Evolutionary conservation across 1,140 invertebrate species (phyloP).

Genomic region (Ostrea denselamellosa): DNA sequence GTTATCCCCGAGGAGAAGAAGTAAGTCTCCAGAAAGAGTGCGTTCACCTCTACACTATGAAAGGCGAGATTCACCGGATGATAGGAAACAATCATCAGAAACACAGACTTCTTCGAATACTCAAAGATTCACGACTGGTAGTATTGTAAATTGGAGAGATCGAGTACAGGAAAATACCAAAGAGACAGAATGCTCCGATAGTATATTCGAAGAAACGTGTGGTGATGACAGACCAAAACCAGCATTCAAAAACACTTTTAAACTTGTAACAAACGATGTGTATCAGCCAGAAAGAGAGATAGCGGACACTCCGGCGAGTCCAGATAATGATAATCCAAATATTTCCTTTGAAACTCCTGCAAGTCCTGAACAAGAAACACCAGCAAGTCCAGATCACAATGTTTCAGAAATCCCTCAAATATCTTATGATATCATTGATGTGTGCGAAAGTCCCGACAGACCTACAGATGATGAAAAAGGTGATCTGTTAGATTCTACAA

Average conservation of each 20-base stretch:
- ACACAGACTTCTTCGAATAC: background rate
- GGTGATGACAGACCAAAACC: background rate
- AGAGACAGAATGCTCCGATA: background rate
- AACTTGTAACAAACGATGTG: background rate
- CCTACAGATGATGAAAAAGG: background rate
- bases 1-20: background rate
- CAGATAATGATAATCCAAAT: background rate
- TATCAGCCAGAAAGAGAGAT: background rate
- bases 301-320: background rate
- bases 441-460: conserved; percentile 15
- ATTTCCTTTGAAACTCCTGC: background rate
- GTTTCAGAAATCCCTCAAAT: background rate
- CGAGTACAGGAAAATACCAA: background rate
- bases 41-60: background rate
- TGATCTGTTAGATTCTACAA: conserved; percentile 4
- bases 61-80: background rate
- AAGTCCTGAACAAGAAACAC: conserved; percentile 12
- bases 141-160: background rate
- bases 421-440: background rate
- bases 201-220: background rate
- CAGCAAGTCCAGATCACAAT: conserved; percentile 30
- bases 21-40: background rate
- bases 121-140: background rate
- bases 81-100: background rate
- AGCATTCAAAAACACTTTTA: conserved; percentile 1